Base-by-base conservation (phyloP, 1,140 invertebrate genomes). In the Latrodectus geometricus region DNA sequence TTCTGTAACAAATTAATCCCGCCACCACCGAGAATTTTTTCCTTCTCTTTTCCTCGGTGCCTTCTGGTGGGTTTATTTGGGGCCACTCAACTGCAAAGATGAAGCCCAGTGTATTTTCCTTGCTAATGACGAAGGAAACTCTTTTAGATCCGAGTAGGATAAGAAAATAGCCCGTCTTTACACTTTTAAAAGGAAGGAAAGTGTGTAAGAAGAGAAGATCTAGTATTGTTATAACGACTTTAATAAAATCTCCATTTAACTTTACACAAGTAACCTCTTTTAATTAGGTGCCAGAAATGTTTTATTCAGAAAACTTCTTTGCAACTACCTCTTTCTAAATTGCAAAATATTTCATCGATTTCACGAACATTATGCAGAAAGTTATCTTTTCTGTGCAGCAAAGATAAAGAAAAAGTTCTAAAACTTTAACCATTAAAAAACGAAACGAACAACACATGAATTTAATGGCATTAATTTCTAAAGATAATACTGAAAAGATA, bases 1-100 rank as follows among this genome's bases (percentile, higher is more conserved):
- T 70, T 70, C 20, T 79, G 23, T 79, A 79, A 69, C 77, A 79
- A 61, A 79, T 79, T 79, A 81, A 81, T 81, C 69, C 66, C 69
- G 23, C 56, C 66, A 56, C 66, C 66, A 49, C 12, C 12, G n/a
- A 48, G 14, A 23, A 54, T 81, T 81, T 81, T 81, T 54, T 52
- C 35, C 12, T 21, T 48, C 20, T 12, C 20, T 21, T 69, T 69
- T 11, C 68, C n/a, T n/a, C 9, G 68, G 20, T 69, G n/a, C n/a
- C 68, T 23, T 35, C 68, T 11, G 68, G 14, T 69, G n/a, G 68
- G 9, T n/a, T 54, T n/a, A 68, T 35, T 54, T 23, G 76, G 74
- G 23, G 35, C 65, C 76, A 54, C 76, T 66, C 76, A 61, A 78
- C 76, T 61, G 66, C 56, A 76, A 50, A 52, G 52, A 23, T 56